phyloP scores from a whole-genome alignment of 2,113 vertebrate species.

The Ctenomys sociabilis region DNA sequence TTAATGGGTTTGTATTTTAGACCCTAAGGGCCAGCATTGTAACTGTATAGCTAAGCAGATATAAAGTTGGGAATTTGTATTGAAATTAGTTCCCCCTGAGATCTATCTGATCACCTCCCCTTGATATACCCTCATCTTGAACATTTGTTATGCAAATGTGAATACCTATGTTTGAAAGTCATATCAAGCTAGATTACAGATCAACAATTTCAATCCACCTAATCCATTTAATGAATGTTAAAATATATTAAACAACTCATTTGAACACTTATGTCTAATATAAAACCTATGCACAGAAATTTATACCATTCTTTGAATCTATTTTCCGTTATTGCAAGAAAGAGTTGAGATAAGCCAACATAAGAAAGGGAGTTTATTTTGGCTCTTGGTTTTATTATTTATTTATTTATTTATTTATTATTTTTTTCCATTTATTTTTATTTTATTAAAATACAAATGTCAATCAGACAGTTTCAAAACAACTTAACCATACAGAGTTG shows the following conservation, averaged over 20 bases:
- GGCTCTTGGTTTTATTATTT: too few relatives aligned
- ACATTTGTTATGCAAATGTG: constrained; percentile 20
- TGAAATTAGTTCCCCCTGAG: too few relatives aligned
- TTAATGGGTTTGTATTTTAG: too few relatives aligned
- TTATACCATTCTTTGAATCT: background rate
- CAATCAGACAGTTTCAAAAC: too few relatives aligned
- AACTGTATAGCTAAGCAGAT: too few relatives aligned
- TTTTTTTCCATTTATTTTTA: too few relatives aligned
- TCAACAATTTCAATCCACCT: constrained; percentile 8
- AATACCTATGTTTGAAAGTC: constrained; percentile 46
- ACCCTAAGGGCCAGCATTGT: too few relatives aligned
- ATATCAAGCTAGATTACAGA: constrained; percentile 44
- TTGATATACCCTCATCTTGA: background rate
- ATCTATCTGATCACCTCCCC: too few relatives aligned
- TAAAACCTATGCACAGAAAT: background rate
- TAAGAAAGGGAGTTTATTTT: background rate
- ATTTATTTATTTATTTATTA: too few relatives aligned
- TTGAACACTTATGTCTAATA: background rate
- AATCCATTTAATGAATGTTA: constrained; percentile 1
- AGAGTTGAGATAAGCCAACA: background rate
- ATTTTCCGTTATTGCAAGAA: background rate
- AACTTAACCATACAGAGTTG: too few relatives aligned
- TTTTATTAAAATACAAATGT: too few relatives aligned
- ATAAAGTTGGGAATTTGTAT: too few relatives aligned
- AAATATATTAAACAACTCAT: background rate